A percentile compares a stretch with the other conserved stretches of the same genome.
Evolutionary conservation across 2,113 vertebrate species (phyloP).

Genomic region (Sitta europaea): DNA sequence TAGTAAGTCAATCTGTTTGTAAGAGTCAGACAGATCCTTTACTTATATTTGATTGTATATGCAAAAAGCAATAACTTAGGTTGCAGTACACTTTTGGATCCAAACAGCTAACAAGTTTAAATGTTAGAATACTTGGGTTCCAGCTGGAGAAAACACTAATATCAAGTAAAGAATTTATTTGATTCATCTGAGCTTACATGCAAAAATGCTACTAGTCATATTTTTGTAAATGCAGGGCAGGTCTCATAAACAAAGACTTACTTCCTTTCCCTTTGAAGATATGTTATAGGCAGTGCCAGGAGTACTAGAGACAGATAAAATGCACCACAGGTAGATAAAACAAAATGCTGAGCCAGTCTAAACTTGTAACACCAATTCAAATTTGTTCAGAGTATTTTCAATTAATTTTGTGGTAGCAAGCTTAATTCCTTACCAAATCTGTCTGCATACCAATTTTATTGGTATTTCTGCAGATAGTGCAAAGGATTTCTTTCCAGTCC

Average conservation of each 20-base stretch:
- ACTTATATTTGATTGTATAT: fast-evolving
- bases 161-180: background rate
- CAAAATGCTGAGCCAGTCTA: background rate
- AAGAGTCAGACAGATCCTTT: background rate
- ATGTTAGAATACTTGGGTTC: background rate
- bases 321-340: background rate
- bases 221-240: background rate
- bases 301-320: background rate
- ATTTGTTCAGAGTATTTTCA: slow-evolving; percentile 18
- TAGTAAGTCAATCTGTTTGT: background rate
- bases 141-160: background rate
- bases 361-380: slow-evolving; percentile 21
- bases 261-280: slow-evolving; percentile 15
- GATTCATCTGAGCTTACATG: background rate
- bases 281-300: background rate
- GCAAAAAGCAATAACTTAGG: background rate
- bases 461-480: background rate
- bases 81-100: background rate
- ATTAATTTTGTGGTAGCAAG: slow-evolving; percentile 24
- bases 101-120: background rate
- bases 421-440: background rate
- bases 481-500: background rate
- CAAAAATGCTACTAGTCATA: background rate
- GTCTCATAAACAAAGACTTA: background rate
- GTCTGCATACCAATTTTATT: background rate